Evolutionary conservation across 1,140 invertebrate genomes (phyloP), one percentile per base, ranked within the genome.

Genomic region (Bombus fervidus): DNA sequence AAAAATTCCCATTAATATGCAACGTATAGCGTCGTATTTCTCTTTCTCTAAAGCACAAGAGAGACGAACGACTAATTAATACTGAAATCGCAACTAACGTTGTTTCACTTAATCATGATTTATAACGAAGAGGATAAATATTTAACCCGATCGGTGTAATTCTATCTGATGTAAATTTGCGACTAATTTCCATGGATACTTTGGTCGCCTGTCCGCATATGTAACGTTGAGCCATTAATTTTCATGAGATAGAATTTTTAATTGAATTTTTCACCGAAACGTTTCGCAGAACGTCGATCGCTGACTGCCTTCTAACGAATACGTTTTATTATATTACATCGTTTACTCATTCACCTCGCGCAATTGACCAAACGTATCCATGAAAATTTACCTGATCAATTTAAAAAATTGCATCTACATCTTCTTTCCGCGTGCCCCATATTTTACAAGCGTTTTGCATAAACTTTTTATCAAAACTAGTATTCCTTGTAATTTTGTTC

Each of bases 1-100:
- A 83, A 74, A 76, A 53, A 18, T 39, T n/a, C 25, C 8, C 57
- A 68, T 83, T 74, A 75, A 75, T 75, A 75, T 76, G n/a, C 72
- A 43, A 53, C 13, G 18, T 37, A n/a, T 41, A 76, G 34, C 37
- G 59, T n/a, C 28, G 59, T 28, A 62, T n/a, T n/a, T n/a, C 28
- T 62, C 10, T 1, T n/a, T n/a, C 28, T 28, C 59, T n/a, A n/a
- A 4, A 22, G 28, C 3, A 13, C 6, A 47, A 12, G 22, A 25
- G 41, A 62, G 43, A 68, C 1, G n/a, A n/a, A 66, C 31, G 1
- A 18, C 6, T 25, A 22, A 71, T 78, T 79, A 71, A 71, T 71
- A 71, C 71, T 43, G n/a, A 79, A 57, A 84, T 69, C n/a, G 10
- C 5, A 28, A 72, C 31, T 5, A 5, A 28, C 34, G n/a, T 66